Evolutionary conservation across 2,797 vertebrate genomes (phyloP), one percentile per base, ranked within the genome.

Genomic region (Neostethus bicornis): DNA sequence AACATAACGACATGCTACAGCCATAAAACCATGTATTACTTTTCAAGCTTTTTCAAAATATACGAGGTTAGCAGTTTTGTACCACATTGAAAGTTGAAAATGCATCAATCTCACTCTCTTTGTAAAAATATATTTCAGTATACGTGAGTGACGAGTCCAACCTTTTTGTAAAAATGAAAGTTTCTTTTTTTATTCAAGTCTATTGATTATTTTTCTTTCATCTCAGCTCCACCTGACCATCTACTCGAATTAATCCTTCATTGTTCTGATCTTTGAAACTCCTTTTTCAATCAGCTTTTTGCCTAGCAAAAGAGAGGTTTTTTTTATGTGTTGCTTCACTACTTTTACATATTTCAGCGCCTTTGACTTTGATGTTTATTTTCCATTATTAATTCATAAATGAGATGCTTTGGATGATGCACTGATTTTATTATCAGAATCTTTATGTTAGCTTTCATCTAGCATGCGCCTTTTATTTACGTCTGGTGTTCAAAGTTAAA

Each of bases 341-440:
- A 1, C 39, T 73, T 70, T 74, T 52, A 69, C 53, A 57, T 60
- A 72, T 78, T 67, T 57, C 63, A 38, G 35, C 37, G 75, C 49
- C 55, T 38, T 17, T 43, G 52, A 73, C 51, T 85, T n/a, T n/a
- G 68, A 48, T 86, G 70, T 90, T 91, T 85, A 89, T 86, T 86
- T 85, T 74, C 77, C 50, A 78, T 90, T 61, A 88, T 51, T 91
- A 85, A 91, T 91, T 90, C 80, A 90, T 89, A 79, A 84, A 66
- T 50, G 51, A 29, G 32, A 55, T 49, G 54, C 54, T 79, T 91
- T 87, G 91, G 87, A 91, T 90, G 80, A 87, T 83, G 52, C 73
- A 80, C 81, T 68, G 72, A 87, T 89, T 89, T 90, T 73, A 90
- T 85, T 84, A 89, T 86, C 68, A 83, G 83, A 76, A 82, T 85